Evolutionary conservation across 2,888 invertebrate species (phyloP), one percentile per base, ranked within the genome.

Genomic region (Heterodera filipjevi): DNA sequence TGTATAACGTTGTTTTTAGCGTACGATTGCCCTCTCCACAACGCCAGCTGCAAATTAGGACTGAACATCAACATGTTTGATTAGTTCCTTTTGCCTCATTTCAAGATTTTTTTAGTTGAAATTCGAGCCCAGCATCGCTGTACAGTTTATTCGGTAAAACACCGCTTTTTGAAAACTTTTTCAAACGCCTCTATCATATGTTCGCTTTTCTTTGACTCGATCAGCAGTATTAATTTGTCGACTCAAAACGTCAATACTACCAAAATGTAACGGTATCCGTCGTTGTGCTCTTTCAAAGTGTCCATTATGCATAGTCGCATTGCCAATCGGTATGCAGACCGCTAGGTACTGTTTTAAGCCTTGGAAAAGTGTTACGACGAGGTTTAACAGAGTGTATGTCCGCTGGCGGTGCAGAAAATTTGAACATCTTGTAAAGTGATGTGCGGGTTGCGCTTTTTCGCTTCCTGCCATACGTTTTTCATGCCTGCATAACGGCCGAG

Each of bases 11-110:
- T 32, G 73, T 66, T 32, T 77, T 77, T 14, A 78, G 12, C 2
- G 78, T 78, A 1, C 78, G 32, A 14, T 71, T 70, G 64, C 59
- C n/a, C 78, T 30, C 49, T 78, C 78, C 2, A 53, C 79, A 19
- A 77, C 44, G 19, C 35, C 72, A 16, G 76, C 72, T 77, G 72
- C 6, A 77, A 35, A 32, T n/a, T n/a, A 5, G 72, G 76, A 22
- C 46, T 49, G 44, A 78, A 78, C 27, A 72, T 53, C 35, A n/a
- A 35, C 72, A 30, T 53, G 39, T 10, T 75, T 75, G 30, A 70
- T 32, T 12, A 75, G 75, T n/a, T 75, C 76, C 22, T 76, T 76
- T 19, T 16, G 12, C n/a, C 27, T 44, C 22, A 71, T 6, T 19
- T 30, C 27, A 71, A 6, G 12, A 71, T 35, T 71, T 35, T 35